These are phyloP conservation scores for Scarus forsteni DNA, from an alignment of 2,797 vertebrate species.

Conservation along the genomic window DNA sequence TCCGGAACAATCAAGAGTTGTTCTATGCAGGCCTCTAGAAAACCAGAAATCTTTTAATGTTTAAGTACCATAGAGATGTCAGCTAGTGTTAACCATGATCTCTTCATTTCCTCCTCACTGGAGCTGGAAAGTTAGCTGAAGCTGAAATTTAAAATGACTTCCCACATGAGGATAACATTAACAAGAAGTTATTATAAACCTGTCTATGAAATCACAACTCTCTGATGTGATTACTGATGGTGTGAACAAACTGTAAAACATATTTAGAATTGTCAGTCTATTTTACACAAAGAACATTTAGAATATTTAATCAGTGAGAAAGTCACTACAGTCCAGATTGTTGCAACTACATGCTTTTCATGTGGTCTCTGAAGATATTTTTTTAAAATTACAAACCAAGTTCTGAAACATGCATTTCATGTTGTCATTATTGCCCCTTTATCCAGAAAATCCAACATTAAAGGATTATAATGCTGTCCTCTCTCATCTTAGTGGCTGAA, in stretches of 20 bases:
- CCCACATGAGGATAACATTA: conserved; percentile 22
- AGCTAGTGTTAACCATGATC: conserved; percentile 46
- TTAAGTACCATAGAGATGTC: conserved; percentile 40
- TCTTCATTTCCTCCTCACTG: conserved; percentile 50
- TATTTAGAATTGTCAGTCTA: conserved; percentile 13
- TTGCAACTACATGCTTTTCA: no score
- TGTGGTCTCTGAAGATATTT: no score
- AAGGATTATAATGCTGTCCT: no score
- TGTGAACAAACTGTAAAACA: conserved; percentile 36
- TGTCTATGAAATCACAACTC: conserved; percentile 16
- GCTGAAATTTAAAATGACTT: conserved; percentile 38
- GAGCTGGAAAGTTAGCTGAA: conserved; percentile 25
- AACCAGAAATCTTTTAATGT: conserved; percentile 46
- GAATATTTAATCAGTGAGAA: conserved; percentile 18
- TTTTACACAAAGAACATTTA: conserved; percentile 23
- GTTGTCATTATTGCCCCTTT: no score
- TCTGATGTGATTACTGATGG: conserved; percentile 27
- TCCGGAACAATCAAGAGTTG: conserved; percentile 19
- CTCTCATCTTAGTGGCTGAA: no score
- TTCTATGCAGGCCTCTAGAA: conserved; percentile 26
- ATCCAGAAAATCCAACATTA: no score
- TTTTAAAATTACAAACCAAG: no score
- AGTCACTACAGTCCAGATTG: conserved; percentile 35
- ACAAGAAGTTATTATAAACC: conserved; percentile 24
- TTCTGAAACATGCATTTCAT: no score